Base-by-base conservation (phyloP, 2,888 invertebrate species). In the Neoscelio sp. region DNA sequence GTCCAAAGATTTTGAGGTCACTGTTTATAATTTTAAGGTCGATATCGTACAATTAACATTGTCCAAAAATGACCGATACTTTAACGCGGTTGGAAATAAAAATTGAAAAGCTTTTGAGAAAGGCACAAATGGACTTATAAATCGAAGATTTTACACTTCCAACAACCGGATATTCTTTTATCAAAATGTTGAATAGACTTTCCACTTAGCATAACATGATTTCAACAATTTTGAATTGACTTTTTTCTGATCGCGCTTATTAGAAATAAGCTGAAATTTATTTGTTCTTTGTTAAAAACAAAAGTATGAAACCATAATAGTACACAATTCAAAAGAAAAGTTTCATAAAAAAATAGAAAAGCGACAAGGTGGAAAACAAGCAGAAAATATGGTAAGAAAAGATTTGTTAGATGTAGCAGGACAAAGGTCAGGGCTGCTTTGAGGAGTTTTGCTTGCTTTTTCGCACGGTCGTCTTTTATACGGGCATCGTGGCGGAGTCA, bases 361-460 rank as follows among this genome's bases (percentile, higher is more conserved):
- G 52, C 52, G 35, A n/a, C 35, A 33, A 12, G 35, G 33, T 33
- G 20, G 33, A 52, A 52, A 52, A 52, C 52, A 52, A 52, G 52
- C 52, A 35, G 13, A 35, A 35, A 35, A 5, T 13, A 35, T 10
- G 23, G 54, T 15, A 67, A 67, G 54, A 46, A 56, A 67, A 67
- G 56, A 67, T 67, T 67, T 67, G 67, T 67, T 46, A 10, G 54
- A 67, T 50, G 64, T 64, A 26, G 50, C 50, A 40, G 64, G 54
- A 46, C 67, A 56, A 56, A 67, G 67, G 54, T 67, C 67, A 67
- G 67, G 48, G 48, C 20, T 56, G 38, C 46, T 58, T 48, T 58
- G 46, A 35, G 48, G 38, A 35, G 17, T 68, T 58, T 56, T 38
- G 28, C 56, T 58, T 26, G 10, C 10, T 17, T 17, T 15, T 15